Evolutionary conservation across 2,888 invertebrate genomes (phyloP).

Genomic region (Lapara coniferarum): DNA sequence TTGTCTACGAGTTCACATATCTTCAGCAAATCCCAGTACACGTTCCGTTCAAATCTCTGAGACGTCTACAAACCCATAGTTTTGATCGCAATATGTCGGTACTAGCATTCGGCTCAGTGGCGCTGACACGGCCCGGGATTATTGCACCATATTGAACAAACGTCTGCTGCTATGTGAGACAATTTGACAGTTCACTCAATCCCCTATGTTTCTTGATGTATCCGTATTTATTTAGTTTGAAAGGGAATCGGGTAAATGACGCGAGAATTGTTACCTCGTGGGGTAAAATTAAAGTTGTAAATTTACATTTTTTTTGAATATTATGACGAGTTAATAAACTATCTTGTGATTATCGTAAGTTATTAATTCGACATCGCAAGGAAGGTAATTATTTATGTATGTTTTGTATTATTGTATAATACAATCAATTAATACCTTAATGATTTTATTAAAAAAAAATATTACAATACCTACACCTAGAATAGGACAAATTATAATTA

Average conservation of each 20-base stretch:
- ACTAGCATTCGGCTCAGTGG: not conserved
- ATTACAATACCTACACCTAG: too few relatives aligned
- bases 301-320: not conserved
- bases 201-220: not conserved
- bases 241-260: not conserved
- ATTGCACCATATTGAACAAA: constrained; percentile 20
- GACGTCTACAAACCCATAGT: not conserved
- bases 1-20: not conserved
- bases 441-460: too few relatives aligned
- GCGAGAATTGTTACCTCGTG: too few relatives aligned
- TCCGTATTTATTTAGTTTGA: not conserved
- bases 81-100: constrained; percentile 16
- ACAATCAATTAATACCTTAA: too few relatives aligned
- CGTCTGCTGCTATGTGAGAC: constrained; percentile 2
- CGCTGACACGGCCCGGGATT: constrained; percentile 2
- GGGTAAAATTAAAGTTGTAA: too few relatives aligned
- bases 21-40: not conserved
- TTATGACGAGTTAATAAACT: not conserved
- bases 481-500: too few relatives aligned
- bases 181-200: constrained; percentile 8
- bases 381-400: too few relatives aligned
- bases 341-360: not conserved
- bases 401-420: too few relatives aligned
- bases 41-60: not conserved
- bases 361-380: too few relatives aligned